Base-by-base conservation (phyloP, 2,888 invertebrate species). In the Cheilosia vernalis region DNA sequence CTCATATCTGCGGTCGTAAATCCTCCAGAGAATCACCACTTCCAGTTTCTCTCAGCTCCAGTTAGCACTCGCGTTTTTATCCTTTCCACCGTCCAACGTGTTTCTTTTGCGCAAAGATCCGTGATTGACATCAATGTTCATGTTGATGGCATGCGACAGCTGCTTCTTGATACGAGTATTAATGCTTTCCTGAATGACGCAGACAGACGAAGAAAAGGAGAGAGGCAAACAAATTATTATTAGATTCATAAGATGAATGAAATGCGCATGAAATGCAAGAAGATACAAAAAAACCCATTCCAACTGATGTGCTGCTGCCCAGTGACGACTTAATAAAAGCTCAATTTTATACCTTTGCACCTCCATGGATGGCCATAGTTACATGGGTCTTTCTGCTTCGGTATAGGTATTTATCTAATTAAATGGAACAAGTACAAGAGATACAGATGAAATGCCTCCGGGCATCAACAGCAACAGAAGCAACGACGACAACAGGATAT, bases 51-150 rank as follows among this genome's bases (percentile, higher is more conserved):
- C 70, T 49, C 19, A 37, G 56, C 51, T 72, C 77, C 47, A 66
- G 56, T 76, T 69, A 33, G 24, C 49, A 51, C 21, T 24, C 21
- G 17, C 2, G 7, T 64, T 64, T 58, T 33, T 66, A 19, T 33
- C 47, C 44, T 30, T 17, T 47, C n/a, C n/a, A 27, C 37, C 64
- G 15, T 24, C 40, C 21, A 58, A 13, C 40, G 13, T 40, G 24
- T 47, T 27, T 17, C 17, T 47, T 47, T 56, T 66, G 40, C 49
- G 15, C 53, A 37, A 44, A 64, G 47, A 66, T 47, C 21, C 40
- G 58, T 84, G 85, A 85, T 85, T 85, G 85, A 85, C 85, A 85
- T 85, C 80, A 76, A 85, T 81, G 85, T 85, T 77, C 81, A 81
- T 81, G 76, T 77, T 70, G 85, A 81, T 67, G 80, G 85, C 85